Evolutionary conservation across 2,888 invertebrate genomes (phyloP), one percentile per base, ranked within the genome.

Genomic region (Xanthia togata): DNA sequence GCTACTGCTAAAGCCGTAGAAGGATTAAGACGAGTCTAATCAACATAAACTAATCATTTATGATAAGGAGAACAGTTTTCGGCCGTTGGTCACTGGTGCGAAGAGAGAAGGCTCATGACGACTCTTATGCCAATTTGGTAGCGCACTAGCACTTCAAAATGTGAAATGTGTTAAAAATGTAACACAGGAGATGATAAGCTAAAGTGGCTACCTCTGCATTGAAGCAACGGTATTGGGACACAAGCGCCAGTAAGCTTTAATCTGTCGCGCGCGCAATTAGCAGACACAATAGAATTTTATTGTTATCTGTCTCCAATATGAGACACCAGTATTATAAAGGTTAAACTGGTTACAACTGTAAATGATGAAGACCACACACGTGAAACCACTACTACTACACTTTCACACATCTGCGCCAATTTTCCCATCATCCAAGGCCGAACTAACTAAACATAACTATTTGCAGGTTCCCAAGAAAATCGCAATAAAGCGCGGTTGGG

Each of bases 401-500:
- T 85, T 83, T 83, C 85, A 82, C 82, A 85, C 86, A 72, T 72
- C 44, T 65, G 47, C 69, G 82, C 3, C 73, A 78, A 74, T 82
- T 85, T 83, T 83, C 86, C 86, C 83, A 83, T 82, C 71, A 47
- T 60, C 70, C 83, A 85, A 83, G 81, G 78, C 67, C 65, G 57
- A 76, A 65, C 74, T 77, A 83, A 81, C 82, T 85, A 84, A 87
- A 87, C 80, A 87, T 41, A 79, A 81, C 81, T 79, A 88, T 86
- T 84, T 79, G 74, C 73, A 82, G 75, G 73, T 78, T 85, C 81
- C 77, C 73, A 75, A 82, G 84, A 86, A 89, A 89, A 86, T 81
- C 73, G 78, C 82, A 90, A 90, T 90, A 88, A 89, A 91, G 87
- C 70, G 71, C 75, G 79, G 78, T 75, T 77, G 79, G 72, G 79